Percentiles rank a stretch among this genome's conserved stretches.
Conservation (phyloP, 2,797 vertebrate genomes). For the Carcharodon carcharias region DNA sequence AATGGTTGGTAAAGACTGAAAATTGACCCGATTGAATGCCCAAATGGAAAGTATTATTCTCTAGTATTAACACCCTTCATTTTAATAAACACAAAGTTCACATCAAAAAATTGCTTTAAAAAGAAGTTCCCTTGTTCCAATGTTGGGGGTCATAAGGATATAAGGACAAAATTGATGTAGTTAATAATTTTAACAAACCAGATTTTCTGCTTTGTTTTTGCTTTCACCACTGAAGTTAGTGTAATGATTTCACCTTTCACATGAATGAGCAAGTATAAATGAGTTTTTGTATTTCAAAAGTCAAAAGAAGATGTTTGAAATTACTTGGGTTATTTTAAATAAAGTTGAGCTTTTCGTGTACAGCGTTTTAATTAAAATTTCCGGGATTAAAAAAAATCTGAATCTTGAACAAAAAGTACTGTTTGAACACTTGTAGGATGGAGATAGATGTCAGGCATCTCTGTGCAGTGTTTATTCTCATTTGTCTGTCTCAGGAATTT, state of each 20-base stretch:
- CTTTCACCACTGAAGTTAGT: background rate
- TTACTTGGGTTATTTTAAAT: background rate
- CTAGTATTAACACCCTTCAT: background rate
- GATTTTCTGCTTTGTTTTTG: background rate
- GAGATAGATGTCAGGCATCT: background rate
- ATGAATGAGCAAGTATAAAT: background rate
- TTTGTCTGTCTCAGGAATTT: background rate
- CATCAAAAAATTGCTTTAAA: background rate
- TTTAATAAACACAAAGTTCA: background rate
- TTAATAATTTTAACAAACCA: background rate
- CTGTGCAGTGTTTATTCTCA: conserved; percentile 19
- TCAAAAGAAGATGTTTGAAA: background rate
- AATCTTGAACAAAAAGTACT: background rate
- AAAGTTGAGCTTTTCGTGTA: background rate
- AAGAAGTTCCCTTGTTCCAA: background rate
- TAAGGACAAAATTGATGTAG: background rate
- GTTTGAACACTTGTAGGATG: background rate
- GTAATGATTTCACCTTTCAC: background rate
- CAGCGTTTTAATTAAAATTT: background rate
- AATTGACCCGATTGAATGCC: background rate
- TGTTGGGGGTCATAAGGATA: background rate
- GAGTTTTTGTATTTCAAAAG: background rate
- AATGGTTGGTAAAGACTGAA: background rate
- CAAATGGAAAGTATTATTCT: background rate
- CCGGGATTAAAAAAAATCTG: background rate